phyloP scores from a whole-genome alignment of 2,113 vertebrate species.

The Cryptotis parvus region DNA sequence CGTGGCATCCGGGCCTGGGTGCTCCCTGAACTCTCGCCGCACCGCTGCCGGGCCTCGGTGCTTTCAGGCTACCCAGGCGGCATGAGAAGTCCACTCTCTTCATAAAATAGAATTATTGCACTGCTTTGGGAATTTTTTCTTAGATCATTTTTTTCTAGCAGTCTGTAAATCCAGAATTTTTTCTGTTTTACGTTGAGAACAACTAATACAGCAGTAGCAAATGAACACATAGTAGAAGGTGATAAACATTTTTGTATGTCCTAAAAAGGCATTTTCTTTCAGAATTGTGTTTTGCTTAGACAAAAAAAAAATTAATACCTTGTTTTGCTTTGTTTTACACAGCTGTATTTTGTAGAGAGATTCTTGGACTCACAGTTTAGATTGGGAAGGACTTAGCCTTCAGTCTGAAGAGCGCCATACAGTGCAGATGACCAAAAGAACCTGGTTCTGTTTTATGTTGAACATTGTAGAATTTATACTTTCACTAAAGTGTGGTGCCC shows the following conservation, averaged over 20 bases:
- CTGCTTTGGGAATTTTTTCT: constrained; percentile 54
- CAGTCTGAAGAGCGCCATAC: background rate
- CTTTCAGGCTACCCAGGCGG: constrained; percentile 38
- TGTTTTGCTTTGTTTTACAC: constrained; percentile 62
- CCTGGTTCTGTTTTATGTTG: constrained; percentile 41
- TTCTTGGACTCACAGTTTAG: constrained; percentile 30
- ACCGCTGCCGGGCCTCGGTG: constrained; percentile 34
- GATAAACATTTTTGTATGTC: constrained; percentile 45
- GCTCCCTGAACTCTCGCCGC: constrained; percentile 57
- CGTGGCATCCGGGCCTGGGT: constrained; percentile 58
- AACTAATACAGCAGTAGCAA: constrained; percentile 36
- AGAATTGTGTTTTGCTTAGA: constrained; percentile 46
- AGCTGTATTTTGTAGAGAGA: constrained; percentile 49
- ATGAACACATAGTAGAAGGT: constrained; percentile 47
- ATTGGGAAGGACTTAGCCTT: constrained; percentile 42
- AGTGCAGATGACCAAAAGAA: constrained; percentile 38
- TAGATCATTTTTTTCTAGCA: constrained; percentile 52
- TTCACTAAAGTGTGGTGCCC: constrained; percentile 30
- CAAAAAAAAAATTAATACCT: constrained; percentile 6
- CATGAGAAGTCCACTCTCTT: constrained; percentile 51
- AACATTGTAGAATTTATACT: constrained; percentile 49
- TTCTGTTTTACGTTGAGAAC: constrained; percentile 56
- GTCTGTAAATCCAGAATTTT: constrained; percentile 33
- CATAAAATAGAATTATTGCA: constrained; percentile 57
- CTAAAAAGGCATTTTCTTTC: constrained; percentile 53